phyloP scores from a whole-genome alignment of 23 tunicate genomes.

The Corella eumyota region DNA sequence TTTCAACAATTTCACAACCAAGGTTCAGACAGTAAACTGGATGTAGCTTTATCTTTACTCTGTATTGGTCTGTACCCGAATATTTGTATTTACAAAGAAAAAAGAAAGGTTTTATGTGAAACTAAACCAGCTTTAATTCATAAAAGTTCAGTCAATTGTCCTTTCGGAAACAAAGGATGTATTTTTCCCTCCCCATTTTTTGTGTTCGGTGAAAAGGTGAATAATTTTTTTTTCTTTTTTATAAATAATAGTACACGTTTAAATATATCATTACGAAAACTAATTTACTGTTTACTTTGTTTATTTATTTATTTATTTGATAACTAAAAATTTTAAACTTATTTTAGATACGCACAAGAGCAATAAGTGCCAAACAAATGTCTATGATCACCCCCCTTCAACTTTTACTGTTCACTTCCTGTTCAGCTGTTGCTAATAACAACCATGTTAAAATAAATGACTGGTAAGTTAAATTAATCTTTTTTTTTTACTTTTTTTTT shows the following conservation, averaged over 20 bases:
- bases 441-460: conserved; percentile 71
- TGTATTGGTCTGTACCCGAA: conserved; percentile 84
- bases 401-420: conserved; percentile 51
- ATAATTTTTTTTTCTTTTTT: not conserved
- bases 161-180: conserved; percentile 92
- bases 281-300: not conserved
- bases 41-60: conserved; percentile 61
- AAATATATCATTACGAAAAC: not conserved
- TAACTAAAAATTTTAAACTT: not conserved
- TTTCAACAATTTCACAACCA: conserved; percentile 35
- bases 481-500: not conserved
- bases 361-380: conserved; percentile 86
- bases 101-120: conserved; percentile 79
- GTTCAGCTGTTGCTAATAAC: conserved; percentile 53
- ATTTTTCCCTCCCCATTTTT: conserved; percentile 81
- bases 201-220: conserved; percentile 89
- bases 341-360: conserved; percentile 74
- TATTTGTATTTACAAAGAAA: conserved; percentile 84
- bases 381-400: conserved; percentile 86
- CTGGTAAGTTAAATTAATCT: conserved; percentile 28
- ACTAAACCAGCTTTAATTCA: conserved; percentile 82
- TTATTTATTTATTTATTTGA: no score
- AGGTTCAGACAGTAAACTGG: conserved; percentile 58
- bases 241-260: not conserved
- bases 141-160: conserved; percentile 87